Conservation (phyloP, 2,888 invertebrate genomes). For the Heliconius ismenius region DNA sequence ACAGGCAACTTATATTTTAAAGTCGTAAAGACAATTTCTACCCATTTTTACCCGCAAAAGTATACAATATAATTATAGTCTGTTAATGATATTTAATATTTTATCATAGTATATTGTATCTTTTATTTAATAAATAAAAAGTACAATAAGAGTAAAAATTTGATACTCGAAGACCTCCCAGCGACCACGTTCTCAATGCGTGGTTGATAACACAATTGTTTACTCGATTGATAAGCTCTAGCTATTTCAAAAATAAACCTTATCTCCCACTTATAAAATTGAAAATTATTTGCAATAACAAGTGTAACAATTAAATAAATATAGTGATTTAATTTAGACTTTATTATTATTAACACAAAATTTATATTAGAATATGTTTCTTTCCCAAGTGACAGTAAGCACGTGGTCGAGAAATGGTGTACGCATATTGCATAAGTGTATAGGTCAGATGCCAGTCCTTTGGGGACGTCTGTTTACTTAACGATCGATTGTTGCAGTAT, state of each 20-base stretch:
- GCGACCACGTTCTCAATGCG: conserved; percentile 49
- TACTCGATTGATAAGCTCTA: conserved; percentile 6
- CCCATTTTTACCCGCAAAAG: too few species aligned
- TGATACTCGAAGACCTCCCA: conserved; percentile 44
- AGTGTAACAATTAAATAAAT: neutral
- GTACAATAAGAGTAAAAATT: neutral
- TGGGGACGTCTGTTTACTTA: conserved; percentile 33
- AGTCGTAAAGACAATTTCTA: too few species aligned
- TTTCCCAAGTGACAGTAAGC: conserved; percentile 29
- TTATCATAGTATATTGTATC: too few species aligned
- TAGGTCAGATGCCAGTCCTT: conserved; percentile 39
- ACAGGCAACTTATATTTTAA: too few species aligned
- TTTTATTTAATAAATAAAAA: neutral
- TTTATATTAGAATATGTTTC: neutral
- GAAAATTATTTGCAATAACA: neutral
- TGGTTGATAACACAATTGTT: conserved; percentile 44
- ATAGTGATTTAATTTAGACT: neutral
- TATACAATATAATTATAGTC: neutral
- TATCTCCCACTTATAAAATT: neutral
- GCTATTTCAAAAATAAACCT: conserved; percentile 19
- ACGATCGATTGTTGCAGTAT: neutral
- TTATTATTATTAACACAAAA: neutral
- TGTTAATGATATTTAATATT: neutral
- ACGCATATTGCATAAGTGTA: conserved; percentile 35
- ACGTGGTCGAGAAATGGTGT: conserved; percentile 35